phyloP scores from a whole-genome alignment of 2,797 vertebrate species.

The Tangara arthus region DNA sequence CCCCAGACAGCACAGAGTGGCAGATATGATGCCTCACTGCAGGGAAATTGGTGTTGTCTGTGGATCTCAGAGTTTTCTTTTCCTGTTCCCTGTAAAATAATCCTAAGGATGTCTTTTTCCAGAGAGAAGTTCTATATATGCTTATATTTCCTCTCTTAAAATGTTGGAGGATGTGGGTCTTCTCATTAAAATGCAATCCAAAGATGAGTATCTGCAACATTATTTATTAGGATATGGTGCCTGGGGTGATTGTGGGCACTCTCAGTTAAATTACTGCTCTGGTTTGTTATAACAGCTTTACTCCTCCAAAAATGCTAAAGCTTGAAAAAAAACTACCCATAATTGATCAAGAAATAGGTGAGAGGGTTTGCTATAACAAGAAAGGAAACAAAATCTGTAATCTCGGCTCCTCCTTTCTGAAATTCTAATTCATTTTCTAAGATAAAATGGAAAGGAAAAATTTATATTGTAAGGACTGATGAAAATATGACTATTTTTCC shows the following conservation, averaged over 20 bases:
- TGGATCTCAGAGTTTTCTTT: neutral
- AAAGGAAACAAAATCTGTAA: neutral
- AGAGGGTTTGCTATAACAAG: neutral
- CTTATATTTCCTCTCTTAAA: neutral
- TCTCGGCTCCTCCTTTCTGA: neutral
- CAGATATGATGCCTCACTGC: neutral
- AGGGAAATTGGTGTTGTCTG: neutral
- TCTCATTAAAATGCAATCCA: neutral
- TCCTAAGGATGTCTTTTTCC: neutral
- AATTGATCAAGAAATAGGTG: neutral
- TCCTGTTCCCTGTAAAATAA: neutral
- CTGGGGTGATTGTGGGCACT: neutral
- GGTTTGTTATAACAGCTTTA: neutral
- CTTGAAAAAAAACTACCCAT: neutral
- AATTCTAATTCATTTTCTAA: neutral
- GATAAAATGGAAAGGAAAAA: neutral
- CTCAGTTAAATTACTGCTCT: neutral
- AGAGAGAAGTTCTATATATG: neutral
- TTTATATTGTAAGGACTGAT: neutral
- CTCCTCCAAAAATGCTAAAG: neutral
- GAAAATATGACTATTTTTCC: neutral
- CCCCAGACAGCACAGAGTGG: neutral
- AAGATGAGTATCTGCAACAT: neutral
- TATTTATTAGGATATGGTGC: neutral
- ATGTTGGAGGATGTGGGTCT: neutral